Evolutionary conservation across 1,140 invertebrate species (phyloP), one percentile per base, ranked within the genome.

Genomic region (Ceratosolen solmsi): DNA sequence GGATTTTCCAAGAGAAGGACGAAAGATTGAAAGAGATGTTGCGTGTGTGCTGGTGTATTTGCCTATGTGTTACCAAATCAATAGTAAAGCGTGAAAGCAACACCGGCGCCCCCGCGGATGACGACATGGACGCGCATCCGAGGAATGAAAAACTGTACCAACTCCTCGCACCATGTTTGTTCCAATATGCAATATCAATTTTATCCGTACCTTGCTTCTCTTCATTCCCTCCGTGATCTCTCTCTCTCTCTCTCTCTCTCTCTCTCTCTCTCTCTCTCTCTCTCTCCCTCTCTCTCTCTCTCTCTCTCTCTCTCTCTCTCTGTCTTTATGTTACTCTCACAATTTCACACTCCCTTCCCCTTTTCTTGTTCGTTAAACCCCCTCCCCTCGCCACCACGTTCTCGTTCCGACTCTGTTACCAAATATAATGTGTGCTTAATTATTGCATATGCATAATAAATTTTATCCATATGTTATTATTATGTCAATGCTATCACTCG

Each of bases 1-100:
- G 60, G 79, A 41, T 41, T 38, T 38, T 70, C 65, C 17, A 20
- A 20, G 33, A 38, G 65, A 7, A n/a, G 60, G 20, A 7, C 1
- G 30, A 65, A 8, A 11, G 60, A 33, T 1, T 3, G 60, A 30
- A 5, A 33, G 89, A 88, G 86, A 38, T 8, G 17, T 33, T 70
- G 13, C 81, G 84, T 77, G 85, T 84, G 82, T 81, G 82, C 79
- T 76, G 71, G 87, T 89, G 90, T 90, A 88, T 89, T 89, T 91
- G 36, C 8, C 17, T 33, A 0, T 36, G 4, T 36, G 9, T 65
- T 65, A 65, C 11, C 2, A 41, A 72, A 72, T 72, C 70, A 72
- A 72, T 72, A 72, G 25, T 3, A 72, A 72, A 72, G 4, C 70
- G 11, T 2, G 60, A 65, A n/a, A 68, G 33, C 5, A 38, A 17